These are phyloP conservation scores for Holothuria leucospilota DNA, from an alignment of 53 echinoderm and acorn worm genomes.

Conservation along the genomic window DNA sequence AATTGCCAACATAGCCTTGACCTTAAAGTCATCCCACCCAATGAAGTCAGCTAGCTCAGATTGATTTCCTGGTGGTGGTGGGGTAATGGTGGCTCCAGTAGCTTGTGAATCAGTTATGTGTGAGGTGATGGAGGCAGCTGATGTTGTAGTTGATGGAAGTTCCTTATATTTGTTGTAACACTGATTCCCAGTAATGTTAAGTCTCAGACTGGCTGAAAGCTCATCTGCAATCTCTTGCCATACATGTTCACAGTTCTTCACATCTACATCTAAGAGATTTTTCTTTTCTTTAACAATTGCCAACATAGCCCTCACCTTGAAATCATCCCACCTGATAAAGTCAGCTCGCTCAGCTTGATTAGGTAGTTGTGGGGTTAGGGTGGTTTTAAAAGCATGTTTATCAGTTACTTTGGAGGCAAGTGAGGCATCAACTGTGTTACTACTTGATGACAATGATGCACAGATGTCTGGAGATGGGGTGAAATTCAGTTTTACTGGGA, in stretches of 20 bases:
- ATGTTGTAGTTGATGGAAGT: too few relatives aligned
- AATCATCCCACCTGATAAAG: slow-evolving; percentile 6
- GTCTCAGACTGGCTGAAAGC: background rate
- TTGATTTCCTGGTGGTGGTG: background rate
- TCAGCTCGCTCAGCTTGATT: background rate
- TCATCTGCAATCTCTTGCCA: slow-evolving; percentile 4
- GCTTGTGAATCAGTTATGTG: background rate
- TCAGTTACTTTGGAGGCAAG: background rate
- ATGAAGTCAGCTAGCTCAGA: background rate
- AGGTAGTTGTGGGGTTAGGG: background rate
- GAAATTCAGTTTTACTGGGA: background rate
- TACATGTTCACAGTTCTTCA: background rate
- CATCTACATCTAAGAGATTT: background rate
- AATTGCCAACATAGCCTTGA: slow-evolving; percentile 1
- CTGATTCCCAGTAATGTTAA: background rate
- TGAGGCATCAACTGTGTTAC: background rate
- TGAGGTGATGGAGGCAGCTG: too few relatives aligned
- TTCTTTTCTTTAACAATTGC: background rate
- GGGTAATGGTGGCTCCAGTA: background rate
- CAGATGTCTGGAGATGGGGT: background rate
- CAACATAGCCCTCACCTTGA: background rate
- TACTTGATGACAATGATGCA: background rate
- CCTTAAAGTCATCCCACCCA: slow-evolving; percentile 14
- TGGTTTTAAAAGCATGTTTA: background rate
- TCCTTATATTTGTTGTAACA: too few relatives aligned